Evolutionary conservation across 2,888 invertebrate species (phyloP).

Genomic region (Rambutsinella grinnellia): DNA sequence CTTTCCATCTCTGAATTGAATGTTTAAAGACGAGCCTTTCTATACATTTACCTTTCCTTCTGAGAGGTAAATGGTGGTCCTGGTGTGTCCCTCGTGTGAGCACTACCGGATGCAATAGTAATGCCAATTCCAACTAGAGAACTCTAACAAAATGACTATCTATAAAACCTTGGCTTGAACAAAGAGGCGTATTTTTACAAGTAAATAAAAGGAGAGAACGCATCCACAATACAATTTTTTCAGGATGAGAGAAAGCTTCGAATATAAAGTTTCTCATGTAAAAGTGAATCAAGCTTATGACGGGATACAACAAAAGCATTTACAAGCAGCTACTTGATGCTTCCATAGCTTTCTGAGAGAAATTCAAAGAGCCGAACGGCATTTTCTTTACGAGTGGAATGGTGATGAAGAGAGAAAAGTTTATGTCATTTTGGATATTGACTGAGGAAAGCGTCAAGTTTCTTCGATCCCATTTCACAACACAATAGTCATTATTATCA

Average conservation of each 20-base stretch:
- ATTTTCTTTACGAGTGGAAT: slow-evolving; percentile 7
- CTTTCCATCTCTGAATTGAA: slow-evolving; percentile 35
- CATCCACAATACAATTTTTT: too few relatives aligned
- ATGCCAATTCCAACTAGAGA: too few relatives aligned
- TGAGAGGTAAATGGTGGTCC: not conserved
- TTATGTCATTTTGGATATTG: slow-evolving; percentile 24
- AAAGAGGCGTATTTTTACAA: too few relatives aligned
- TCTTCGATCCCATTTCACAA: slow-evolving; percentile 15
- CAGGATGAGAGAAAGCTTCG: too few relatives aligned
- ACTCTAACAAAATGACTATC: too few relatives aligned
- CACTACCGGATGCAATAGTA: not conserved
- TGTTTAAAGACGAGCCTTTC: slow-evolving; percentile 28
- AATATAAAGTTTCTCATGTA: too few relatives aligned
- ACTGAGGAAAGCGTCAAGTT: slow-evolving; percentile 23
- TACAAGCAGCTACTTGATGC: slow-evolving; percentile 29
- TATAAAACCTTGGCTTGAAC: too few relatives aligned
- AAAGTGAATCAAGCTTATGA: too few relatives aligned
- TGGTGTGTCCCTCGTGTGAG: not conserved
- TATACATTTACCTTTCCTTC: not conserved
- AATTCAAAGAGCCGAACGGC: not conserved
- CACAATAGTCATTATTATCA: slow-evolving; percentile 16
- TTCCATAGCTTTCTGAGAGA: slow-evolving; percentile 11
- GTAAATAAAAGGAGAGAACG: too few relatives aligned
- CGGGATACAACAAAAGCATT: too few relatives aligned
- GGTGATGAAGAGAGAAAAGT: slow-evolving; percentile 4